These are phyloP conservation scores for Heterocephalus glaber DNA, from an alignment of 2,113 vertebrate species.

Conservation along the genomic window DNA sequence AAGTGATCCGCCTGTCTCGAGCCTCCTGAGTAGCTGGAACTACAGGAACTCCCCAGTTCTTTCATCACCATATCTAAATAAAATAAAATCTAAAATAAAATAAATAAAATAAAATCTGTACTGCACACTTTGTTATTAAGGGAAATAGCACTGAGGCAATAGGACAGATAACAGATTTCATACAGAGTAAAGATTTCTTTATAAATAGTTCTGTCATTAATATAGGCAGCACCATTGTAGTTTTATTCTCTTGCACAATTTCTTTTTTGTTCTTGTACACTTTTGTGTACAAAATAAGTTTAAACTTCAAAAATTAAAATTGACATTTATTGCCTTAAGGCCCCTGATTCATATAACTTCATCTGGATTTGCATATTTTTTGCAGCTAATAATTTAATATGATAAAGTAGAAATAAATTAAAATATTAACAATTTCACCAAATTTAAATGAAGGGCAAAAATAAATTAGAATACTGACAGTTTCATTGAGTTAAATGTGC, in stretches of 20 bases:
- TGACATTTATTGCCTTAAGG: neutral
- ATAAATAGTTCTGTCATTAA: slow-evolving; percentile 41
- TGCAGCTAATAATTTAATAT: slow-evolving; percentile 60
- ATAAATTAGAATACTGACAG: slow-evolving; percentile 60
- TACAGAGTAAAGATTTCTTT: slow-evolving; percentile 50
- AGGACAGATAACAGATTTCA: slow-evolving; percentile 1
- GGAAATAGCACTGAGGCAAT: slow-evolving; percentile 19
- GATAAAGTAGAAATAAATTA: slow-evolving; percentile 49
- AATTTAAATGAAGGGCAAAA: slow-evolving; percentile 55
- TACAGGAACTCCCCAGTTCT: neutral
- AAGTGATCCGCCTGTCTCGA: neutral
- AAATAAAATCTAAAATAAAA: too few species aligned
- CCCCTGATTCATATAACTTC: neutral
- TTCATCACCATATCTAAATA: slow-evolving; percentile 18
- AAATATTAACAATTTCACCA: slow-evolving; percentile 49
- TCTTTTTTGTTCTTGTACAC: slow-evolving; percentile 9
- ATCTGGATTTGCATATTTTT: slow-evolving; percentile 43
- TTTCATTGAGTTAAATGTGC: slow-evolving; percentile 49
- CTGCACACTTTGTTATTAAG: neutral
- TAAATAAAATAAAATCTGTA: neutral
- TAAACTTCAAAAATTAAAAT: slow-evolving; percentile 56
- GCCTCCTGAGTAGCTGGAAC: neutral
- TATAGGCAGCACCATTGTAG: neutral
- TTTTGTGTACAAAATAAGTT: slow-evolving; percentile 29
- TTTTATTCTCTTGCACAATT: neutral